Percentiles rank a stretch among this genome's conserved stretches.
Conservation (phyloP, 2,888 invertebrate genomes). For the Acleris holmiana region DNA sequence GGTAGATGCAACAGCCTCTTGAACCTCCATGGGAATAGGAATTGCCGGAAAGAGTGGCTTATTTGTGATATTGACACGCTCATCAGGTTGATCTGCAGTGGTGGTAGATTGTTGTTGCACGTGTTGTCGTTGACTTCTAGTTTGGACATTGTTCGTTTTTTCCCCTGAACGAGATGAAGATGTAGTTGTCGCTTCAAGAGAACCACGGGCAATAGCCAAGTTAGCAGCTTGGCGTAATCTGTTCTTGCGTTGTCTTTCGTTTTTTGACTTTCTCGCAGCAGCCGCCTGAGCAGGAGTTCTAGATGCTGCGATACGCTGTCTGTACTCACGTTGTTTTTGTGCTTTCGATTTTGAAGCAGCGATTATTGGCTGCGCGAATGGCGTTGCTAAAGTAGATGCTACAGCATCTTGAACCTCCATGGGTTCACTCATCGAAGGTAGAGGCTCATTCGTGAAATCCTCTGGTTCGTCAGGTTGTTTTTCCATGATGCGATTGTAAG, state of each 20-base stretch:
- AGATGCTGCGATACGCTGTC: constrained; percentile 50
- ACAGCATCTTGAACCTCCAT: constrained; percentile 43
- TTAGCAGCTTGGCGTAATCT: constrained; percentile 50
- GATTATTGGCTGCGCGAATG: constrained; percentile 44
- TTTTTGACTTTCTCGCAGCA: constrained; percentile 43
- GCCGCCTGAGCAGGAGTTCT: constrained; percentile 48
- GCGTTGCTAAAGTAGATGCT: constrained; percentile 44
- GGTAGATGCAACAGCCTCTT: no score
- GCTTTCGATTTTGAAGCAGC: constrained; percentile 42
- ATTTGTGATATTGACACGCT: no score
- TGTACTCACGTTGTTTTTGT: constrained; percentile 50
- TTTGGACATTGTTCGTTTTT: no score
- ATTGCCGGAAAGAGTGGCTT: no score
- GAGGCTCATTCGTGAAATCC: constrained; percentile 45
- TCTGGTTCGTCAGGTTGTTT: constrained; percentile 41
- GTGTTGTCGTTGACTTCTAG: no score
- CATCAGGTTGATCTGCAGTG: no score
- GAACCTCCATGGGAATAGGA: no score
- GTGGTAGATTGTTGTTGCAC: no score
- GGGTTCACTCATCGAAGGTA: constrained; percentile 43
- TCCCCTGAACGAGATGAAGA: no score
- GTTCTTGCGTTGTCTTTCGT: constrained; percentile 45
- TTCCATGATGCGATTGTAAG: no score
- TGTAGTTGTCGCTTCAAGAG: constrained; percentile 41
- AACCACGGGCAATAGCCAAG: constrained; percentile 43